phyloP scores from a whole-genome alignment of 2,113 vertebrate genomes.

The Melierax canorus region DNA sequence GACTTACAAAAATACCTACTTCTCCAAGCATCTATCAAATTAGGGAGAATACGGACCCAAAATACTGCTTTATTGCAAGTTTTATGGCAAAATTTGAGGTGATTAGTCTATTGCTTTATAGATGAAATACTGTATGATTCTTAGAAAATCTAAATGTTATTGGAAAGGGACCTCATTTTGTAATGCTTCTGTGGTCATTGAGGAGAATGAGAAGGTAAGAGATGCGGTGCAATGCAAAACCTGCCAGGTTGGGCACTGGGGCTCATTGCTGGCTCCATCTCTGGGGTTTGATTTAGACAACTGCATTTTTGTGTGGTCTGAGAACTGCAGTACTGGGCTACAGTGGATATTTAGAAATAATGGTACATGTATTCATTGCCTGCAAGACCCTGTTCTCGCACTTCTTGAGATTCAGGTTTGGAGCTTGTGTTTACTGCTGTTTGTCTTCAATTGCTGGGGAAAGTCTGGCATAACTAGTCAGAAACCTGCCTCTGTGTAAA shows the following conservation, averaged over 20 bases:
- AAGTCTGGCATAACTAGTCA: background rate
- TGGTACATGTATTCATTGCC: background rate
- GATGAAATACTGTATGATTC: background rate
- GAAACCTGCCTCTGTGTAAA: background rate
- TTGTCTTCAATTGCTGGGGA: background rate
- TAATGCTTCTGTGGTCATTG: background rate
- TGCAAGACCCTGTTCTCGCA: background rate
- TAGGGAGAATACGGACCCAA: background rate
- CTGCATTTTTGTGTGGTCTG: background rate
- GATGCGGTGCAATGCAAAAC: background rate
- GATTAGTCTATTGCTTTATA: background rate
- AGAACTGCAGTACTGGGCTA: background rate
- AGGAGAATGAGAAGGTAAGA: background rate
- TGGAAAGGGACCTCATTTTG: background rate
- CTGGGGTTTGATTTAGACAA: background rate
- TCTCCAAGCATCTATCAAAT: background rate
- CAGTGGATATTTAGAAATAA: background rate
- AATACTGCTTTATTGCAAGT: background rate
- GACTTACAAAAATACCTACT: background rate
- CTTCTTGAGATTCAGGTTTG: background rate
- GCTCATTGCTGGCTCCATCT: background rate
- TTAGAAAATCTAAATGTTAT: conserved; percentile 12
- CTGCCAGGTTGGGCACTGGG: no score
- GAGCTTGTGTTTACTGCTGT: background rate
- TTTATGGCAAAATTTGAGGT: background rate